phyloP scores from a whole-genome alignment of 2,797 vertebrate genomes.

The Graptemys geographica region DNA sequence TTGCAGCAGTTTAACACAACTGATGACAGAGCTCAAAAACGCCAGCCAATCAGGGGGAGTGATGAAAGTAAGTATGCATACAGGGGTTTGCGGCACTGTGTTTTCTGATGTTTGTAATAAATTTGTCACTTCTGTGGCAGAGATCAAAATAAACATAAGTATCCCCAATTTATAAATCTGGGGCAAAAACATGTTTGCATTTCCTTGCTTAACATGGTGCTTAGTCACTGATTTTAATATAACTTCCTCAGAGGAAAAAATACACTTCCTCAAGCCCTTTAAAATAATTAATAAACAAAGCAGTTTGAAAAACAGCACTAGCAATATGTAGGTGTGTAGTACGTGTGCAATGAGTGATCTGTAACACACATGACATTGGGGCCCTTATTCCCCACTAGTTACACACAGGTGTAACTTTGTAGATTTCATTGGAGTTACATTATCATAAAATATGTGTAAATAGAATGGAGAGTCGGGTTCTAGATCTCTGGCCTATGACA shows the following conservation, averaged over 20 bases:
- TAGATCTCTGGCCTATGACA: conserved; percentile 1
- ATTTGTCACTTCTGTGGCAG: neutral
- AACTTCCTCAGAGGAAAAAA: neutral
- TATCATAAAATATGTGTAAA: neutral
- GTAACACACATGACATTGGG: neutral
- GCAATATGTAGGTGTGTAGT: neutral
- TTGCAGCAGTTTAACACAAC: conserved; percentile 93
- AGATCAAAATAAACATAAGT: neutral
- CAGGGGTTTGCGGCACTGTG: neutral
- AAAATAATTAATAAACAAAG: conserved; percentile 9
- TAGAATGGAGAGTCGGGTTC: neutral
- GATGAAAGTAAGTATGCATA: conserved; percentile 90
- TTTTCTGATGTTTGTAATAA: neutral
- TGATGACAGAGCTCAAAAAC: conserved; percentile 93
- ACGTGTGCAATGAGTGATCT: neutral
- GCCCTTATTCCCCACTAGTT: fast-evolving
- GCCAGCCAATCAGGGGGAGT: conserved; percentile 90
- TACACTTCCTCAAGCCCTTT: conserved; percentile 21
- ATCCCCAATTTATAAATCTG: neutral
- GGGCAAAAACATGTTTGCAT: neutral
- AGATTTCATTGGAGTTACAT: neutral
- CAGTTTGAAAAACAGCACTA: neutral
- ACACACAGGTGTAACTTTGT: neutral
- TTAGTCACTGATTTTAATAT: neutral
- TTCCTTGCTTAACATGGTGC: neutral